Base-by-base conservation (phyloP, 2,888 invertebrate genomes). In the Spatulosminthurus flaviceps region DNA sequence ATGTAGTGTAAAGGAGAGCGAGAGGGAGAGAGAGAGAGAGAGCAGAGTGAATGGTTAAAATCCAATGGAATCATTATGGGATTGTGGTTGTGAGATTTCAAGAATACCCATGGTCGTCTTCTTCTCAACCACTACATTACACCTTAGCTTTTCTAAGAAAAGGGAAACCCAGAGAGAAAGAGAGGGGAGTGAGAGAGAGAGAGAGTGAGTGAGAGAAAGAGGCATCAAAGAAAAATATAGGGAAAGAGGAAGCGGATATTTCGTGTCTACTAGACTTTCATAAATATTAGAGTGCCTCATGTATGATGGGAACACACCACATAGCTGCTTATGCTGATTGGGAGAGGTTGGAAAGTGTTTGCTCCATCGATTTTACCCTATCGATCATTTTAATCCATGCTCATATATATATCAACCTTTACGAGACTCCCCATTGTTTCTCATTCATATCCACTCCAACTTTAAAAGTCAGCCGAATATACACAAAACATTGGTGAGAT, bases 351-450 rank as follows among this genome's bases (percentile, higher is more conserved):
- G 72, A 72, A 72, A 72, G 72, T 72, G 75, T 77, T 77, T 69
- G 77, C 77, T 77, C 29, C 69, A 77, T 77, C 77, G 77, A 77
- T 77, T 77, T 77, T 77, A 42, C 77, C 29, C 69, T 77, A 77
- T 77, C 77, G 77, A 77, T 77, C 77, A 77, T 77, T 77, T 43
- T 77, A 77, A 77, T 77, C 77, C 69, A 77, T 34, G 64, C 75
- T 67, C 28, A 67, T 67, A 67, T 67, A 28, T 67, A 67, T 67
- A n/a, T 28, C n/a, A n/a, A n/a, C 28, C 29, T 67, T 51, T 28
- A 75, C 28, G 42, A 75, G 75, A 64, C 64, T 34, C 64, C 66
- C 75, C 29, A 64, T 75, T 75, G 74, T 64, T 75, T 66, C 66
- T 75, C 75, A 75, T 75, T 75, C 75, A 75, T 75, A 41, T 66